Conservation (phyloP, 1,140 invertebrate genomes). For the Formica selysi region DNA sequence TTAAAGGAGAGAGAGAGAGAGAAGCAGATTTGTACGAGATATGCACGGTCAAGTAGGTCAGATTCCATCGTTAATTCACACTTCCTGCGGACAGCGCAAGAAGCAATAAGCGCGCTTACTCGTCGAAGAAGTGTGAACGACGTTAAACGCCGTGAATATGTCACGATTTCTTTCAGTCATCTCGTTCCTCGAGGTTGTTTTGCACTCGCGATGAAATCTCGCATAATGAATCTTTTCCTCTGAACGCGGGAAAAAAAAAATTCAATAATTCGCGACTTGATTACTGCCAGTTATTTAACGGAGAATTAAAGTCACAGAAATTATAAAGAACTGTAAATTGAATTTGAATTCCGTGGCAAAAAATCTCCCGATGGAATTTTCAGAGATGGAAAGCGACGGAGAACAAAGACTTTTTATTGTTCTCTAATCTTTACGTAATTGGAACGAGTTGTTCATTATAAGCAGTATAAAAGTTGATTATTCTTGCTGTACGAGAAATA, state of each 20-base stretch:
- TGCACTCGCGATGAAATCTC: not conserved
- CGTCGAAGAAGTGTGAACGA: conserved; percentile 43
- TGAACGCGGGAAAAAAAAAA: not conserved
- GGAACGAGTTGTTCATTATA: not conserved
- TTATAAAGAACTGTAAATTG: conserved; percentile 10
- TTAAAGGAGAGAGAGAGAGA: conserved; percentile 25
- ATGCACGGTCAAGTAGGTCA: conserved; percentile 63
- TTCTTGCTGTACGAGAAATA: not conserved
- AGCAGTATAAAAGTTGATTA: not conserved
- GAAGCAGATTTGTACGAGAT: conserved; percentile 35
- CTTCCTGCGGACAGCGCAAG: conserved; percentile 65
- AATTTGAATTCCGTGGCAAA: not conserved
- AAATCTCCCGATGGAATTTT: not conserved
- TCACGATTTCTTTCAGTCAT: conserved; percentile 1
- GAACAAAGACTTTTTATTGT: not conserved
- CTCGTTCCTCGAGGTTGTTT: not conserved
- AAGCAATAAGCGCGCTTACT: conserved; percentile 36
- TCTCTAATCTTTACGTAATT: not conserved
- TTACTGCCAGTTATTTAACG: not conserved
- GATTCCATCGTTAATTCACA: conserved; percentile 63
- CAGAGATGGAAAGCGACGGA: not conserved
- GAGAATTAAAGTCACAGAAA: conserved; percentile 22
- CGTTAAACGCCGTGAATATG: not conserved
- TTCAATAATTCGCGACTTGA: not conserved
- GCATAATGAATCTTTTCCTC: not conserved